Evolutionary conservation across 2,797 vertebrate genomes (phyloP), one percentile per base, ranked within the genome.

Genomic region (Gymnoscopelus microlampas): DNA sequence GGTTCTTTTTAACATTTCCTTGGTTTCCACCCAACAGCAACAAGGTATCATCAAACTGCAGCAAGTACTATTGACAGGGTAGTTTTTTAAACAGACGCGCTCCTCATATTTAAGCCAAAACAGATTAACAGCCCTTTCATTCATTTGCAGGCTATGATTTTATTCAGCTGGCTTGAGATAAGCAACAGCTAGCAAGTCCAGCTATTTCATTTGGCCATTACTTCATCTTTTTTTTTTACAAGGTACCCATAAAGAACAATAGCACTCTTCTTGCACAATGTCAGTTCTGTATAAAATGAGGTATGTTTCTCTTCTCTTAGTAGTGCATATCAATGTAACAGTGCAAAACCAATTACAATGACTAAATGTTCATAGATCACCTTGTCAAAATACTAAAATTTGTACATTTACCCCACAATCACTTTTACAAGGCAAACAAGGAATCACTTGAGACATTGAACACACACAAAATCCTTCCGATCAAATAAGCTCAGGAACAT

Each of bases 231-330:
- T 70, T 71, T 71, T 70, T 74, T 70, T 71, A 54, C 78, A 82
- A 85, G 76, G 80, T 89, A 85, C 77, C 84, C 77, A 44, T 44
- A 82, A 84, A 83, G 66, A 85, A 80, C 82, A 84, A 81, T 70
- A 81, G 83, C 80, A 85, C 81, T 86, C 85, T 71, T 86, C 85
- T 72, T 79, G 84, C 80, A 83, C 85, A 75, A 84, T 82, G 81
- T 85, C 79, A 87, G 81, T 85, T 90, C 77, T 77, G 81, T 94
- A 94, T 86, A 94, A 93, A 93, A 95, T 92, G 93, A 94, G 93
- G 92, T 94, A 94, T 93, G 90, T 93, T 87, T 89, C 87, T 89
- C 76, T 88, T 87, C 71, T 77, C 77, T 91, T 88, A 87, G 73
- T 70, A 72, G 91, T 94, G 93, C 91, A 92, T 92, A 93, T 92